phyloP scores from a whole-genome alignment of 2,888 invertebrate species.

The Xestia ashworthii region DNA sequence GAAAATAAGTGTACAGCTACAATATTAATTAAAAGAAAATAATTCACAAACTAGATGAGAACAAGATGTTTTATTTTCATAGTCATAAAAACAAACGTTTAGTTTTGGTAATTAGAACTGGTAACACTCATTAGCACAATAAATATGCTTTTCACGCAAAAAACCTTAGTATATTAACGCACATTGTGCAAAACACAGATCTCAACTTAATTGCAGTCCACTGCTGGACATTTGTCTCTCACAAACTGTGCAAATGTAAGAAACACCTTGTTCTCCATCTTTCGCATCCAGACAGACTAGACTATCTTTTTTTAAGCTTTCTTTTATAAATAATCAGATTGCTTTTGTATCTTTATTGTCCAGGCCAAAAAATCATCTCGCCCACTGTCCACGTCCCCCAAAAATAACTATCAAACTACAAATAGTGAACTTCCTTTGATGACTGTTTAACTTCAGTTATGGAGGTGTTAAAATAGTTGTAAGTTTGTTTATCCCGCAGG shows the following conservation, averaged over 20 bases:
- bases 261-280: neutral
- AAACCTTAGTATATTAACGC: neutral
- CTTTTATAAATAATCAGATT: neutral
- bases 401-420: slow-evolving; percentile 71
- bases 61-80: neutral
- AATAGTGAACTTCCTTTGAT: slow-evolving; percentile 70
- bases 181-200: neutral
- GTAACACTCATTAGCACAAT: neutral
- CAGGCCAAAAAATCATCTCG: neutral
- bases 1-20: neutral
- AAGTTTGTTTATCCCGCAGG: slow-evolving; percentile 62
- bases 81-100: neutral
- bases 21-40: slow-evolving; percentile 2
- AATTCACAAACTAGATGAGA: neutral
- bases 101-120: neutral
- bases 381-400: slow-evolving; percentile 54
- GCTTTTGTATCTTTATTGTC: slow-evolving; percentile 7
- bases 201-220: neutral
- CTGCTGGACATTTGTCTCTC: neutral
- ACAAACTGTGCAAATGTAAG: neutral
- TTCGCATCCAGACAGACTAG: too few relatives aligned
- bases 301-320: neutral
- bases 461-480: slow-evolving; percentile 68
- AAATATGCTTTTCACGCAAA: neutral
- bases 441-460: slow-evolving; percentile 59